A percentile compares a stretch with the other conserved stretches of the same genome.
phyloP scores from a whole-genome alignment of 2,113 vertebrate genomes.

The Isichthys henryi region DNA sequence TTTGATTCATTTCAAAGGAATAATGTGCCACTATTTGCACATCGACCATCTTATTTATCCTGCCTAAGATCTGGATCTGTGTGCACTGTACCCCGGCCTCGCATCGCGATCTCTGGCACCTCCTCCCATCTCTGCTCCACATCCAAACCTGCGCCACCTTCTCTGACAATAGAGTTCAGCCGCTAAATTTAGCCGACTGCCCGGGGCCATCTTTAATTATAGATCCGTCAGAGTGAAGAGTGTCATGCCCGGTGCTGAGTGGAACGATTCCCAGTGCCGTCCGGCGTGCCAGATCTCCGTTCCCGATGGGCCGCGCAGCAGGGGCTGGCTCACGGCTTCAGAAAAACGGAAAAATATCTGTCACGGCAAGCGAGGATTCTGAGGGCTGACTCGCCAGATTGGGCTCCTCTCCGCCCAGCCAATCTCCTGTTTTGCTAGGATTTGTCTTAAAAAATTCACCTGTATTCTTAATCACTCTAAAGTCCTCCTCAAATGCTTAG shows the following conservation, averaged over 20 bases:
- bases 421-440: slow-evolving; percentile 46
- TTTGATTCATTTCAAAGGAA: background rate
- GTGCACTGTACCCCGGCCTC: slow-evolving; percentile 16
- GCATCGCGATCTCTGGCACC: slow-evolving; percentile 42
- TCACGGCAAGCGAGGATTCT: slow-evolving; percentile 46
- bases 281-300: slow-evolving; percentile 19
- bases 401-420: slow-evolving; percentile 50
- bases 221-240: slow-evolving; percentile 46
- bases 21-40: background rate
- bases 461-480: background rate
- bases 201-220: slow-evolving; percentile 63
- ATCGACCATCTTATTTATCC: background rate
- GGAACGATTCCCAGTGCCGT: slow-evolving; percentile 26
- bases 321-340: background rate
- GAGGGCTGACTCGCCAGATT: slow-evolving; percentile 50
- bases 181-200: slow-evolving; percentile 59
- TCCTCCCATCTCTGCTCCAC: slow-evolving; percentile 34
- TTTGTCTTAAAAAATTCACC: background rate
- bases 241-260: slow-evolving; percentile 30
- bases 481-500: background rate
- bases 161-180: slow-evolving; percentile 47
- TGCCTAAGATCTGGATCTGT: background rate
- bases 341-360: background rate
- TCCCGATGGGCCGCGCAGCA: slow-evolving; percentile 6
- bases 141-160: slow-evolving; percentile 49